Conservation (phyloP, 2,113 vertebrate genomes). For the Neodontobutis hainanensis region DNA sequence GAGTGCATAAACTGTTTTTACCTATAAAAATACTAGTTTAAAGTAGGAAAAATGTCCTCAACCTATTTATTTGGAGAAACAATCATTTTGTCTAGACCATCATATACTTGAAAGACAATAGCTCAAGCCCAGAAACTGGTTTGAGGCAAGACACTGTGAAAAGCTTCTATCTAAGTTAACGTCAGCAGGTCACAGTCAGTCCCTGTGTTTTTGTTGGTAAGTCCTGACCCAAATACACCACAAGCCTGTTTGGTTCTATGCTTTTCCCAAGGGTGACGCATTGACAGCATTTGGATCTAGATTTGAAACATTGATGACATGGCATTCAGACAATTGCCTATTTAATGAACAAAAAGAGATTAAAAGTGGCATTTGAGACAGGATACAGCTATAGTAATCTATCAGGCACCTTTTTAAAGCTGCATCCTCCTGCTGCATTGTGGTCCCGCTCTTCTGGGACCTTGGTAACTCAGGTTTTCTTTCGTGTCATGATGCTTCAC, state of each 20-base stretch:
- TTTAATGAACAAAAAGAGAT: slow-evolving; percentile 54
- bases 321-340: slow-evolving; percentile 51
- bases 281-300: slow-evolving; percentile 8
- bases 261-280: slow-evolving; percentile 6
- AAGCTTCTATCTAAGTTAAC: too few species aligned
- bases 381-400: slow-evolving; percentile 58
- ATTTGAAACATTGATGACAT: slow-evolving; percentile 36
- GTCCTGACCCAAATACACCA: slow-evolving; percentile 30
- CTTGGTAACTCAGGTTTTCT: slow-evolving; percentile 11
- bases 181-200: too few species aligned
- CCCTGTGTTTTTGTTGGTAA: slow-evolving; percentile 1
- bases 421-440: slow-evolving; percentile 45
- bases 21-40: slow-evolving; percentile 71
- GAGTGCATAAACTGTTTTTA: slow-evolving; percentile 6
- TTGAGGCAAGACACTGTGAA: too few species aligned
- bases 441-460: slow-evolving; percentile 50
- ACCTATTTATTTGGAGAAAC: slow-evolving; percentile 87
- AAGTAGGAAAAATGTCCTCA: slow-evolving; percentile 83
- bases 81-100: too few species aligned
- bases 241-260: background rate
- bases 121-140: too few species aligned
- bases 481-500: slow-evolving; percentile 52
- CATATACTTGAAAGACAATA: too few species aligned
- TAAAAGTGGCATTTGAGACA: slow-evolving; percentile 69
- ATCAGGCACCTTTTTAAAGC: slow-evolving; percentile 45